These are phyloP conservation scores for Ciconia nigra DNA, from an alignment of 2,797 vertebrate species.

Conservation along the genomic window DNA sequence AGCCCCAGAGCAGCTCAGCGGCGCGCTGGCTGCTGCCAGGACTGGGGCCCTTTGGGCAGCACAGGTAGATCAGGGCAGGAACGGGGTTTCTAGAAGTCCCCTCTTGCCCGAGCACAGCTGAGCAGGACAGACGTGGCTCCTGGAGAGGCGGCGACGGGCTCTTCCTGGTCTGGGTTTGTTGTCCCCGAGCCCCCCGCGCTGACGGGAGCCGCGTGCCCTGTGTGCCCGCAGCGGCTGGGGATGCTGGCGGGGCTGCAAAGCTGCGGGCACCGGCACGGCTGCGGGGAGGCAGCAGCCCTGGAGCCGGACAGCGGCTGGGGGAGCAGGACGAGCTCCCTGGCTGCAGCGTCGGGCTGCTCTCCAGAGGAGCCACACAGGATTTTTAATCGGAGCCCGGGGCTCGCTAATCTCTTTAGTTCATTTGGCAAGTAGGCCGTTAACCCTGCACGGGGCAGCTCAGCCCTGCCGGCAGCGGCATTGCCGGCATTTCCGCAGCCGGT, in stretches of 20 bases:
- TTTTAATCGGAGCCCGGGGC: not conserved
- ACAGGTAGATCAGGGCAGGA: not conserved
- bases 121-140: not conserved
- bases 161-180: not conserved
- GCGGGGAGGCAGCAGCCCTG: accelerated
- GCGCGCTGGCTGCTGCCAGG: accelerated
- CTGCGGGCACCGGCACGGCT: accelerated
- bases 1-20: not conserved
- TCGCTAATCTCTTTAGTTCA: not conserved
- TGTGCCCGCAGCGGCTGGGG: accelerated
- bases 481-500: accelerated
- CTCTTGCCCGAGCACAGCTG: accelerated
- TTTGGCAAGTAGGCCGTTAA: not conserved
- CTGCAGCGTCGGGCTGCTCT: not conserved
- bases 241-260: not conserved
- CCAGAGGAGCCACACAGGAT: not conserved
- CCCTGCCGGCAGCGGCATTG: accelerated
- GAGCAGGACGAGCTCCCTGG: not conserved
- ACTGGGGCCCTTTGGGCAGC: not conserved
- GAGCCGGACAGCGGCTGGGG: not conserved
- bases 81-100: accelerated
- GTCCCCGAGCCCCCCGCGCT: accelerated
- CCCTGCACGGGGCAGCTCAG: not conserved
- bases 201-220: accelerated
- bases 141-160: accelerated